Evolutionary conservation across 2,797 vertebrate species (phyloP).

Genomic region (Parambassis ranga): DNA sequence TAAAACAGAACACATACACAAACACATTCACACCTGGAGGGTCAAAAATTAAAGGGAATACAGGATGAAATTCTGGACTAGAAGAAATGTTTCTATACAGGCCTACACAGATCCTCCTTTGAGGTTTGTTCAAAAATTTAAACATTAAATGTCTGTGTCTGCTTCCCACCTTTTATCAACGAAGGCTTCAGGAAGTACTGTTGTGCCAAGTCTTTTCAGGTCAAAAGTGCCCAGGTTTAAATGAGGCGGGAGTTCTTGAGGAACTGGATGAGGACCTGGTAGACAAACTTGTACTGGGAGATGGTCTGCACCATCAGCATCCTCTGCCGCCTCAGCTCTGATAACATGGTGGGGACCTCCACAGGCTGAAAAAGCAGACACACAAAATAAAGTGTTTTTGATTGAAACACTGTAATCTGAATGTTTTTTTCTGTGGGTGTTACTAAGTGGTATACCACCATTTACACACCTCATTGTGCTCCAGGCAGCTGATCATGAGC

Average conservation of each 20-base stretch:
- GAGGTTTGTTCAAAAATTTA: constrained; percentile 20
- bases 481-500: constrained; percentile 96
- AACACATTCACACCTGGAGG: constrained; percentile 14
- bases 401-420: not conserved
- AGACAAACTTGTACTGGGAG: constrained; percentile 96
- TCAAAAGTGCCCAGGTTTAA: constrained; percentile 64
- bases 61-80: constrained; percentile 2
- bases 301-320: constrained; percentile 98
- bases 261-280: constrained; percentile 96
- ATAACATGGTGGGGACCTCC: constrained; percentile 92
- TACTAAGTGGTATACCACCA: no score
- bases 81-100: constrained; percentile 21
- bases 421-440: no score
- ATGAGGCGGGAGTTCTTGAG: constrained; percentile 96
- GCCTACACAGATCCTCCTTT: constrained; percentile 3
- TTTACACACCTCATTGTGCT: constrained; percentile 90
- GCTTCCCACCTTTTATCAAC: not conserved
- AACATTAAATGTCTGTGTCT: constrained; percentile 16
- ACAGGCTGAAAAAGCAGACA: constrained; percentile 79
- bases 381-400: accelerated
- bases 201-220: not conserved
- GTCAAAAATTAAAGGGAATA: not conserved
- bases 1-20: not conserved
- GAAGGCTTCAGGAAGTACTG: not conserved
- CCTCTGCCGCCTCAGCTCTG: constrained; percentile 89